Conservation (phyloP, 1,140 invertebrate genomes). For the Cataglyphis hispanica region DNA sequence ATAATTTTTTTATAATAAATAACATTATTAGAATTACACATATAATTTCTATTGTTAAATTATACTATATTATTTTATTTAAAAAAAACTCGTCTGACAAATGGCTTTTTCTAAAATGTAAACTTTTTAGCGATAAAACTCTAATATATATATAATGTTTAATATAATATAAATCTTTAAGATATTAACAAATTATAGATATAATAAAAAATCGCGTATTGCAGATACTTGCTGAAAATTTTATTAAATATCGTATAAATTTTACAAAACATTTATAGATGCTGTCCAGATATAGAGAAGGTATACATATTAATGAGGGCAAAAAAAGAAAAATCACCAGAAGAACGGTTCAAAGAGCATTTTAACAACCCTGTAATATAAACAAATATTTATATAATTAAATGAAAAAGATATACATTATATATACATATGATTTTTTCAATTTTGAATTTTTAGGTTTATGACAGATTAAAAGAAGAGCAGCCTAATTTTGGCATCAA, state of each 20-base stretch:
- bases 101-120: neutral
- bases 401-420: neutral
- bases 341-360: slow-evolving; percentile 87
- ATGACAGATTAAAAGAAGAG: slow-evolving; percentile 84
- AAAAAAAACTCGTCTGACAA: neutral
- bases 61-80: neutral
- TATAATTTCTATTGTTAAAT: neutral
- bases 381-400: neutral
- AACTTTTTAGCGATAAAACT: neutral
- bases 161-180: neutral
- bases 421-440: neutral
- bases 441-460: slow-evolving; percentile 84
- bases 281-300: slow-evolving; percentile 89
- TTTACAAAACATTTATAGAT: slow-evolving; percentile 82
- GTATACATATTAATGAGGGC: slow-evolving; percentile 90
- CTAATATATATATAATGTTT: neutral
- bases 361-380: slow-evolving; percentile 83
- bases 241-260: slow-evolving; percentile 1
- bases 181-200: neutral
- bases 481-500: slow-evolving; percentile 85
- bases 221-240: neutral
- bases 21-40: neutral
- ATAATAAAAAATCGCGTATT: neutral
- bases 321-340: slow-evolving; percentile 89
- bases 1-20: neutral